Base-by-base conservation (phyloP, 2,888 invertebrate genomes). In the Rhogogaster chlorosoma region DNA sequence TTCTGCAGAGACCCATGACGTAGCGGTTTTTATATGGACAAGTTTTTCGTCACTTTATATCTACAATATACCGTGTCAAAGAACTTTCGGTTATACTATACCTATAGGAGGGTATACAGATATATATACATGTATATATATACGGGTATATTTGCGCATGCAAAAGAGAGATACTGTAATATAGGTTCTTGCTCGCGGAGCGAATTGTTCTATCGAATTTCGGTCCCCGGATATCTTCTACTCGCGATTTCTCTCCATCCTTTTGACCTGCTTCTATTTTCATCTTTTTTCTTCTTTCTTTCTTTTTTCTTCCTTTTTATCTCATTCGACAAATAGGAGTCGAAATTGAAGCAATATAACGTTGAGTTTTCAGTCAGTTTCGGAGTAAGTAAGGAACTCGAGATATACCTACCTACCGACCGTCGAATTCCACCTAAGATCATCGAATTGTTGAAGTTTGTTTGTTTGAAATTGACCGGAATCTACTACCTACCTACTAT, bases 371-470 rank as follows among this genome's bases (percentile, higher is more conserved):
- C 45, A 22, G 38, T 70, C 36, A 29, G 15, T 67, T 67, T 26
- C 61, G 12, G 42, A 73, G 70, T 29, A 26, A 12, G 22, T 15
- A 29, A 73, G 73, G 22, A 73, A 73, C 42, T 42, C 15, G 42
- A 73, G 42, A 38, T 61, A 61, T 61, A 61, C n/a, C 18, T 18
- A 38, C 45, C 45, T 26, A 61, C 42, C 38, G 26, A 38, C 26
- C 42, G 67, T 67, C 67, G 26, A 67, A 67, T 67, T 67, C 67
- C 32, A 15, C 67, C 67, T 67, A 67, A 67, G 67, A 67, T 67
- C 67, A 67, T 67, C 67, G 67, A 67, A 67, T 67, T 67, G 67
- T 67, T 67, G 29, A 67, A 67, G 29, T 67, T 67, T 67, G 67
- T 67, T 67, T 32, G 67, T 67, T 67, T 15, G 67, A 67, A 67